Percentiles rank a stretch among this genome's conserved stretches.
Conservation (phyloP, 2,888 invertebrate species). For the Fabriciana adippe region DNA sequence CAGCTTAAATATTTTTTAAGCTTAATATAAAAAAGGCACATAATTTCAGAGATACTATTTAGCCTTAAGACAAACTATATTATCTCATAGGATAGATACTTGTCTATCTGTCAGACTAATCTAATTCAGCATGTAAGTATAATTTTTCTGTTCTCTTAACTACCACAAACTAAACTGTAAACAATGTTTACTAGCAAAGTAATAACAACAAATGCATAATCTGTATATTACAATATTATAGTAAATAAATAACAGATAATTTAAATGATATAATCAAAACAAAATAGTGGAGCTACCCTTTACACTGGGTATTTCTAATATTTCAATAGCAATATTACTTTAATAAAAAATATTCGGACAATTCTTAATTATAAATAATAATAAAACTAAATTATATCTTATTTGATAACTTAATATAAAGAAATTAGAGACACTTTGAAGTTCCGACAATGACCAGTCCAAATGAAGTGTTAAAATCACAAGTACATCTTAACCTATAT, state of each 20-base stretch:
- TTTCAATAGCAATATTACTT: slow-evolving; percentile 6
- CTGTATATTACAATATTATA: slow-evolving; percentile 6
- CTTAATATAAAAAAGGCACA: too few species aligned
- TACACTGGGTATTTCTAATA: slow-evolving; percentile 43
- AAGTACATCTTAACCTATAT: slow-evolving; percentile 37
- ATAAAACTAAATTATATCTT: slow-evolving; percentile 20
- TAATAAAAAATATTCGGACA: slow-evolving; percentile 37
- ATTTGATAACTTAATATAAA: slow-evolving; percentile 26
- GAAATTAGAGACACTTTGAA: slow-evolving; percentile 23
- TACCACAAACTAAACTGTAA: slow-evolving; percentile 7
- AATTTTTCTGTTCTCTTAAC: too few species aligned
- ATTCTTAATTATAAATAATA: slow-evolving; percentile 9
- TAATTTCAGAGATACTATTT: too few species aligned
- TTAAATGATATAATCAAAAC: neutral
- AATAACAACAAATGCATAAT: slow-evolving; percentile 26
- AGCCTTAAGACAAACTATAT: too few species aligned
- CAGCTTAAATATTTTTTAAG: too few species aligned
- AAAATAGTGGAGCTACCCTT: slow-evolving; percentile 15
- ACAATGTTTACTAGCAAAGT: slow-evolving; percentile 8
- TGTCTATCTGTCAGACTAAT: too few species aligned
- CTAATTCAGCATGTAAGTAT: too few species aligned
- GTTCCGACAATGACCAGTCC: slow-evolving; percentile 21
- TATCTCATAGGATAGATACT: too few species aligned
- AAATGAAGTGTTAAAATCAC: slow-evolving; percentile 34
- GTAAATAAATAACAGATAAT: slow-evolving; percentile 15